Evolutionary conservation across 1,140 invertebrate species (phyloP).

Genomic region (Teleopsis dalmanni): DNA sequence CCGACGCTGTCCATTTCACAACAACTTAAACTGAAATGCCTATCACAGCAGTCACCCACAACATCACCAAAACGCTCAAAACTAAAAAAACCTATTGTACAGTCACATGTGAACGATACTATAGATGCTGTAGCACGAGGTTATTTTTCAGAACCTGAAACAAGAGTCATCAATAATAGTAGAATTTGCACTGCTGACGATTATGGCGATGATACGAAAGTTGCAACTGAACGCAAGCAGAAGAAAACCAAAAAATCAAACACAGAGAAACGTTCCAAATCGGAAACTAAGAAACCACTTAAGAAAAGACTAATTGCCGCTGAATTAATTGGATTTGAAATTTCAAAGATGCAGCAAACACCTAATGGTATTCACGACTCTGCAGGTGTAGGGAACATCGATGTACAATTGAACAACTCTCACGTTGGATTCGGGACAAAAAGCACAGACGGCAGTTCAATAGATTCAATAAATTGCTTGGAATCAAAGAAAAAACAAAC

Average conservation of each 20-base stretch:
- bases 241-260: conserved; percentile 11
- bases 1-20: conserved; percentile 5
- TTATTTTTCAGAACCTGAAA: conserved; percentile 42
- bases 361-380: too few species aligned
- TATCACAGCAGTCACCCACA: conserved; percentile 9
- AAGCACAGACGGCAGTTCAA: too few species aligned
- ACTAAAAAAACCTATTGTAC: conserved; percentile 28
- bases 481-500: too few species aligned
- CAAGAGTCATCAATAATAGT: conserved; percentile 13
- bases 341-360: background rate
- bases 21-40: background rate
- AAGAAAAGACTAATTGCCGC: background rate
- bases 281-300: conserved; percentile 38
- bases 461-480: too few species aligned
- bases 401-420: too few species aligned
- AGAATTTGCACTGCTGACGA: background rate
- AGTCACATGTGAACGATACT: conserved; percentile 25
- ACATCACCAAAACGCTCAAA: conserved; percentile 28
- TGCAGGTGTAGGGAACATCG: too few species aligned
- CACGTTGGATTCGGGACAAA: too few species aligned
- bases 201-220: background rate
- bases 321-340: too few species aligned
- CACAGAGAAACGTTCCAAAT: conserved; percentile 35
- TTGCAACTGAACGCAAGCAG: background rate
- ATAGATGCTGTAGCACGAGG: conserved; percentile 29